phyloP scores from a whole-genome alignment of 2,888 invertebrate species.

The Julus scandinavius region DNA sequence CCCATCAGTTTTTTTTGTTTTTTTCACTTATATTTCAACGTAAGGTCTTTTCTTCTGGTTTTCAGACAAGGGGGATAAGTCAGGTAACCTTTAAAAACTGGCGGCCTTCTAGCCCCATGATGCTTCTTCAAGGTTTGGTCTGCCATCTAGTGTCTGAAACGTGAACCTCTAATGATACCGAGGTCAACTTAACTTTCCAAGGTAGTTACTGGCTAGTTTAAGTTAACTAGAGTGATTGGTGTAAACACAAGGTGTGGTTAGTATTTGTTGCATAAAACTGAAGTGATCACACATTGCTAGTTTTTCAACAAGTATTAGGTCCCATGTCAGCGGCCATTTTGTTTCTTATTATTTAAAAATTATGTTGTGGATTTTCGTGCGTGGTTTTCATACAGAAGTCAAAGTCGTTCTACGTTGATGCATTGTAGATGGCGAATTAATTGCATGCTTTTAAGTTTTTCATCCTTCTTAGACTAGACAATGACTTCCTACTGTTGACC shows the following conservation, averaged over 20 bases:
- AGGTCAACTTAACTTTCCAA: no score
- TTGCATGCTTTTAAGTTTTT: background rate
- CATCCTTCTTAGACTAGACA: background rate
- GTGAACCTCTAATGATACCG: background rate
- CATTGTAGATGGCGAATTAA: slow-evolving; percentile 7
- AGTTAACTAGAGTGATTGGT: no score
- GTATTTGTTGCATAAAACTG: no score
- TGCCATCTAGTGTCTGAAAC: background rate
- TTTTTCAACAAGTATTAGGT: no score
- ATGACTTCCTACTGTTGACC: slow-evolving; percentile 9
- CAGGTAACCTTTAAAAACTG: background rate
- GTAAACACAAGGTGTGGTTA: no score
- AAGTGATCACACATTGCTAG: no score
- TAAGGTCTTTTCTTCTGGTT: background rate
- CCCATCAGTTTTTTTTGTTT: no score
- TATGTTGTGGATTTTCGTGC: no score
- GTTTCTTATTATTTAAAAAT: no score
- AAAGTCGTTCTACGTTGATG: background rate
- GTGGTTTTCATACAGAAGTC: background rate
- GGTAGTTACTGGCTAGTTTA: no score
- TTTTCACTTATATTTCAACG: no score
- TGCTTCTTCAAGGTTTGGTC: background rate
- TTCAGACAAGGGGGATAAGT: background rate
- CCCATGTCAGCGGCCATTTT: no score
- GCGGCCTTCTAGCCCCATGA: slow-evolving; percentile 9